Base-by-base conservation (phyloP, 2,888 invertebrate genomes). In the Acronicta alni region DNA sequence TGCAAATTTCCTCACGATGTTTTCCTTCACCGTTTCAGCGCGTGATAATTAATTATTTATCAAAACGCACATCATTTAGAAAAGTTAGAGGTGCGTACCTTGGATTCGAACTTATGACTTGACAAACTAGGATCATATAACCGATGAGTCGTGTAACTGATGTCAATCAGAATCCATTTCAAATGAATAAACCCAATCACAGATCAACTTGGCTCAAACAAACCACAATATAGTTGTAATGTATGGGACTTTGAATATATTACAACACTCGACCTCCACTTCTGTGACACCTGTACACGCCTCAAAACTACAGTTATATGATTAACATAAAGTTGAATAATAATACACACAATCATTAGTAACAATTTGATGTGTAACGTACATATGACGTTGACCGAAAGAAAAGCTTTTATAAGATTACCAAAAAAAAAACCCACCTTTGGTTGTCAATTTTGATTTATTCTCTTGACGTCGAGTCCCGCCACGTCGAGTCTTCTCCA, bases 251-350 rank as follows among this genome's bases (percentile, higher is more conserved):
- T 30, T 38, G 61, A 57, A 75, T 72, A 67, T 2, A 67, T 75
- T 64, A 64, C 15, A 15, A n/a, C 18, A n/a, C 10, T 42, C 26
- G 43, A 41, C 55, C 20, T 23, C 20, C 14, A 17, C 15, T 17
- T 35, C 47, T 35, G 63, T 15, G 20, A 30, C 30, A 45, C 32
- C 48, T 16, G 12, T 18, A 57, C 54, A 64, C 35, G 16, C 42
- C 54, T 46, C 48, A 32, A 49, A 41, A 42, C 18, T 55, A 69
- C 76, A n/a, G 74, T 66, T 75, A 75, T 44, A 38, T 10, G 26
- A 74, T 72, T 72, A 58, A 45, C 76, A 69, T 74, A 72, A 75
- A 67, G 9, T 49, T 49, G 37, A 74, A 72, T 69, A 35, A 54
- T 49, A 43, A 41, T 57, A 16, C 37, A 32, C 12, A 41, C 12